Evolutionary conservation across 2,113 vertebrate species (phyloP).

Genomic region (Xenopus laevis): DNA sequence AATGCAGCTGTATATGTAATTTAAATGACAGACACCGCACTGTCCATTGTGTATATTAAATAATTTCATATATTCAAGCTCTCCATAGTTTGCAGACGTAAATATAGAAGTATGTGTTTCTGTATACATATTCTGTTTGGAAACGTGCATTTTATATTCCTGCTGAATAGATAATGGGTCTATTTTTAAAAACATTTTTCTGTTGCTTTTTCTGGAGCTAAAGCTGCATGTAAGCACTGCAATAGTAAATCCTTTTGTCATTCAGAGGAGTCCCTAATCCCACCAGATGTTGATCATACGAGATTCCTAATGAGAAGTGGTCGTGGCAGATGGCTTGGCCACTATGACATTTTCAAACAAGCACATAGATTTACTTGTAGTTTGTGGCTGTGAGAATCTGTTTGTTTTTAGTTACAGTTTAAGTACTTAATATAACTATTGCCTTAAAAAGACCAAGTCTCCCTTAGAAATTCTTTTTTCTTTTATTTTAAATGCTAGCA

Average conservation of each 20-base stretch:
- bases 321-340: constrained; percentile 49
- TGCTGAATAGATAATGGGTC: constrained; percentile 52
- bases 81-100: no score
- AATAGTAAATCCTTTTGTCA: constrained; percentile 51
- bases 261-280: constrained; percentile 50
- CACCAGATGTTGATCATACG: constrained; percentile 55
- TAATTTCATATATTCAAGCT: no score
- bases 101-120: no score
- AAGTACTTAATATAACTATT: no score
- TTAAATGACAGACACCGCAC: background rate
- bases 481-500: no score
- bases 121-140: background rate
- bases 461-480: no score
- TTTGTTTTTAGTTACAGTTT: background rate
- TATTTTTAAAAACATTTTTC: constrained; percentile 53
- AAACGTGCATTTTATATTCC: background rate
- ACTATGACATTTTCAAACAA: constrained; percentile 50
- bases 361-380: constrained; percentile 34
- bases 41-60: background rate
- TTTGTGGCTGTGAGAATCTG: background rate
- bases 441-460: no score
- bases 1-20: background rate
- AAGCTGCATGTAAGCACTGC: constrained; percentile 49
- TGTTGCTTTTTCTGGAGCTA: constrained; percentile 45
- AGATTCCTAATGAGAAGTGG: constrained; percentile 50